Conservation (phyloP, 2,113 vertebrate species). For the Alethe diademata region DNA sequence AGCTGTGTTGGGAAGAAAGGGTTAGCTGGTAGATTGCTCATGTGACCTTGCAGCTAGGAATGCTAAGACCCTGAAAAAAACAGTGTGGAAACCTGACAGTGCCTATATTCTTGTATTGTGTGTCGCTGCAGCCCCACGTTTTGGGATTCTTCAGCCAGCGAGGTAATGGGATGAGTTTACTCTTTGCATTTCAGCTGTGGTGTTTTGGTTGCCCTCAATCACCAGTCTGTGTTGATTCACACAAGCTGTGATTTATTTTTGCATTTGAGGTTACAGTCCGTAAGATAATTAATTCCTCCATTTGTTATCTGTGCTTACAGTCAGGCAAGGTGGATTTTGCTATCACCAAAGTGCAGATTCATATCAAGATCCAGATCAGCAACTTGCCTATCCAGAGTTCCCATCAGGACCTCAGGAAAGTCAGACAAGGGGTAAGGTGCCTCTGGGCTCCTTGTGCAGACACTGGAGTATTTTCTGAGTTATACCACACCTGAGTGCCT, state of each 20-base stretch:
- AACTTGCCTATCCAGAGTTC: not conserved
- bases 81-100: not conserved
- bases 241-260: not conserved
- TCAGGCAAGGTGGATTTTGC: not conserved
- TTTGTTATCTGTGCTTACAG: not conserved
- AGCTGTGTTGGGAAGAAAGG: not conserved
- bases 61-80: not conserved
- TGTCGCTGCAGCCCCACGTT: rapidly evolving
- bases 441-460: not conserved
- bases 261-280: not conserved
- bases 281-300: not conserved
- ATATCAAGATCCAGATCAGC: not conserved
- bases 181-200: not conserved
- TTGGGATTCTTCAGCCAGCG: not conserved
- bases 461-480: not conserved
- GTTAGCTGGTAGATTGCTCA: not conserved
- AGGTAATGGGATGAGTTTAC: not conserved
- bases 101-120: not conserved
- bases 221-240: not conserved
- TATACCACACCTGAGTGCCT: not conserved
- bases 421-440: not conserved
- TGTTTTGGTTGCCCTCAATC: not conserved
- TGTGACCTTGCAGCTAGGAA: not conserved
- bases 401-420: not conserved
- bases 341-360: not conserved